Percentiles rank a stretch among this genome's conserved stretches.
phyloP scores from a whole-genome alignment of 2,113 vertebrate species.

The Bufo gargarizans region DNA sequence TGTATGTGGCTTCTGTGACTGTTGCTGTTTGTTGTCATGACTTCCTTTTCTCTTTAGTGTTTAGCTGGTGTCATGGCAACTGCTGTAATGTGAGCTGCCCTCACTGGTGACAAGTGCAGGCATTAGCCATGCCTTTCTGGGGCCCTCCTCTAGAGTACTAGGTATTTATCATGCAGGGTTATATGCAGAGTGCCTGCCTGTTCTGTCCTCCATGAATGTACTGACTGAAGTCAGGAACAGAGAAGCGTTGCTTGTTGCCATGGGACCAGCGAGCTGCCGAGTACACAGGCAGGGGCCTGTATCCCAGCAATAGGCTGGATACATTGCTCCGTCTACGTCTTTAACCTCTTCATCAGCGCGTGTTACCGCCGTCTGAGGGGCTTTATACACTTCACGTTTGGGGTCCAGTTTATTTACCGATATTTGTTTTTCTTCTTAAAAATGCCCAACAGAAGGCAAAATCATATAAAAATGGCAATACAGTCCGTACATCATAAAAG shows the following conservation, averaged over 20 bases:
- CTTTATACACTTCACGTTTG: no score
- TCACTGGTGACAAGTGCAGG: neutral
- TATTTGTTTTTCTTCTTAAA: no score
- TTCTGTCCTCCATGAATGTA: neutral
- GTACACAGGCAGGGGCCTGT: constrained; percentile 10
- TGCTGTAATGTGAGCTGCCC: constrained; percentile 27
- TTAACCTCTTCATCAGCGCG: neutral
- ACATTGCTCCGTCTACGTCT: neutral
- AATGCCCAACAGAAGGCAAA: no score
- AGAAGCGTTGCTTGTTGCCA: constrained; percentile 32
- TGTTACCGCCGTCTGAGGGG: no score
- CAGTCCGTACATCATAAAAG: no score
- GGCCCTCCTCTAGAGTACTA: neutral
- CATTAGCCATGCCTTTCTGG: neutral
- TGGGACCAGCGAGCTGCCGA: constrained; percentile 5
- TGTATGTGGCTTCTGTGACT: neutral
- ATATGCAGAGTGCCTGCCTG: neutral
- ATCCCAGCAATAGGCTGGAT: fast-evolving
- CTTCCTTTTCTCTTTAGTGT: constrained; percentile 23
- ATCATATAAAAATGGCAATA: no score
- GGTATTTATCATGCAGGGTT: neutral
- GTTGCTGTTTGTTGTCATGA: neutral
- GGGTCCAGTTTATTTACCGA: no score
- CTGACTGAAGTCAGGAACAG: neutral
- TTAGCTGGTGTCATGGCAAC: constrained; percentile 36